Base-by-base conservation (phyloP, 2,888 invertebrate species). In the Nasonia oneida region DNA sequence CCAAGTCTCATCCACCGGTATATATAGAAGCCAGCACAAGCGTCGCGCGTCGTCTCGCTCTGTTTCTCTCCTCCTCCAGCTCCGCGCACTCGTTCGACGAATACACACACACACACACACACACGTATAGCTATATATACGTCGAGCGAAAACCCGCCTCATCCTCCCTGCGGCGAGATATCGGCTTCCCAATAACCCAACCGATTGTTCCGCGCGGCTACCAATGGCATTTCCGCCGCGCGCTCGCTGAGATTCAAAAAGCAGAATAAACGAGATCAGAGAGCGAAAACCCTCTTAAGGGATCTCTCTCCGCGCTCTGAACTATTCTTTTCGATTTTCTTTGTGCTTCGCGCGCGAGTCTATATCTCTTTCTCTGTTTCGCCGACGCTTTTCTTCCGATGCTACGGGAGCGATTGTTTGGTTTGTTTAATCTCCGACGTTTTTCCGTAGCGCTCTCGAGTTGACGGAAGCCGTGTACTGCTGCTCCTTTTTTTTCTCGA, bases 151-250 rank as follows among this genome's bases (percentile, higher is more conserved):
- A 42, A 14, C 42, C 42, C 5, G 39, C n/a, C 71, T 70, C 83
- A 81, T 79, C 90, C 92, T 91, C 90, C 89, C 92, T 92, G 92
- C 89, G 93, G 92, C 92, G 90, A 92, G 92, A 93, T 93, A 93
- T 93, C 92, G 93, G 93, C 93, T 93, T 92, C 92, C 92, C 92
- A 92, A 92, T 92, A 92, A 92, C 91, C 92, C 90, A 90, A 92
- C 89, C 91, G 91, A 91, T 90, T 91, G 90, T 90, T 91, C 90
- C 90, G 87, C 89, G 87, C 88, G 88, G 87, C 88, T 89, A 89
- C 88, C 89, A 88, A 86, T 86, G 84, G 83, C 78, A 84, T 81
- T 83, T 77, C 77, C 84, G 67, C 78, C 33, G 53, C 42, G 70
- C 64, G 57, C 47, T 39, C 61, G 77, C 8, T 73, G 14, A 86